Evolutionary conservation across 2,113 vertebrate genomes (phyloP).

Genomic region (Gracilinanus agilis): DNA sequence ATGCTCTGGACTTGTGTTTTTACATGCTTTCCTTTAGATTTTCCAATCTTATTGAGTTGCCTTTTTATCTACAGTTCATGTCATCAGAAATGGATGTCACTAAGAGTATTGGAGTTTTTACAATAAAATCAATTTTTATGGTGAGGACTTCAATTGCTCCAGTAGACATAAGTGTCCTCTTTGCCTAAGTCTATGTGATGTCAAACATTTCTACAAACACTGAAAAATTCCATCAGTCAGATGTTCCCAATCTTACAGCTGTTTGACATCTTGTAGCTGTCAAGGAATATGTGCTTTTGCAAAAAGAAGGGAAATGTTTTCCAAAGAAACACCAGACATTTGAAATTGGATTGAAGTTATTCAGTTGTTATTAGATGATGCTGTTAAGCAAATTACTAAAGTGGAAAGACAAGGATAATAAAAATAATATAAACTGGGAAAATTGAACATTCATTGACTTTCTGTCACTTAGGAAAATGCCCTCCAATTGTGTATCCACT

Average conservation of each 20-base stretch:
- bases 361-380: background rate
- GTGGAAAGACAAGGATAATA: constrained; percentile 15
- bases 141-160: background rate
- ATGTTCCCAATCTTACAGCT: background rate
- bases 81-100: constrained; percentile 6
- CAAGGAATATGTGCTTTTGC: background rate
- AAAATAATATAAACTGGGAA: background rate
- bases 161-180: background rate
- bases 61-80: background rate
- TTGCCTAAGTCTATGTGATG: background rate
- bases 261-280: background rate
- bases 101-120: background rate
- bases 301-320: background rate
- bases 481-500: background rate
- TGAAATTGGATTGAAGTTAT: background rate
- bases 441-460: background rate
- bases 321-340: background rate
- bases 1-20: background rate
- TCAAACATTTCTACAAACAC: background rate
- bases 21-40: background rate
- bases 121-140: constrained; percentile 12
- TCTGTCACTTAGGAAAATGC: background rate
- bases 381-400: background rate
- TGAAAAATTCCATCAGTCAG: background rate
- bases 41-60: background rate